Conservation (phyloP, 1,140 invertebrate species). For the Dysdera silvatica region DNA sequence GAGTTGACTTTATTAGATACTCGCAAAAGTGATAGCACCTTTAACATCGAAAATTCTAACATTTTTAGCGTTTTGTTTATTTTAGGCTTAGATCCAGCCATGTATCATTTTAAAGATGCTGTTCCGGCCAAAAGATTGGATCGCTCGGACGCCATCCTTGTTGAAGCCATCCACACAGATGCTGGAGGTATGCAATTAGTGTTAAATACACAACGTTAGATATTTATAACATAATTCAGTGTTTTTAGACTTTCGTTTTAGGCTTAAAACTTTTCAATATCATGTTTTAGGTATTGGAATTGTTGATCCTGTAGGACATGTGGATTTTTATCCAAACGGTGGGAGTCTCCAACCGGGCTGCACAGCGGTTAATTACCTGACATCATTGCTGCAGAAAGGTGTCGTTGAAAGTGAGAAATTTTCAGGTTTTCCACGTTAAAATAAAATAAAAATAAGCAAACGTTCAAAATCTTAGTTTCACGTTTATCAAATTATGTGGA, state of each 20-base stretch:
- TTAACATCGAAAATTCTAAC: neutral
- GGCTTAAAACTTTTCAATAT: neutral
- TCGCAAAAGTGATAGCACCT: neutral
- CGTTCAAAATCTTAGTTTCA: no score
- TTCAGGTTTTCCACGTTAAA: conserved; percentile 72
- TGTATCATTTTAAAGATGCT: conserved; percentile 59
- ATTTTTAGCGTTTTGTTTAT: conserved; percentile 4
- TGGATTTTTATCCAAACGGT: conserved; percentile 83
- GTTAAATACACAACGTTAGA: conserved; percentile 51
- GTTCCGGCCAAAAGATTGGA: conserved; percentile 70
- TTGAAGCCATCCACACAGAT: conserved; percentile 81
- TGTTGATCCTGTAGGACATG: conserved; percentile 70
- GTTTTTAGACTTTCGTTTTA: conserved; percentile 67
- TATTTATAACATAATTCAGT: conserved; percentile 67
- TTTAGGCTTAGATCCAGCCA: conserved; percentile 75
- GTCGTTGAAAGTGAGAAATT: conserved; percentile 76
- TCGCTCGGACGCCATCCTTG: conserved; percentile 74
- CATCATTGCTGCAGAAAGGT: conserved; percentile 35
- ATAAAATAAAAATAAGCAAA: no score
- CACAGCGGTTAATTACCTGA: conserved; percentile 21
- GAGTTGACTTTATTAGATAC: neutral
- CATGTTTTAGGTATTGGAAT: conserved; percentile 70
- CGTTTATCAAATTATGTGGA: no score
- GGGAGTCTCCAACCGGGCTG: conserved; percentile 80
- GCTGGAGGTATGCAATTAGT: conserved; percentile 39